phyloP scores from a whole-genome alignment of 30 jellyfish, hydroid and myxozoan genomes.

The Aurelia aurita complex sp. Pacific region DNA sequence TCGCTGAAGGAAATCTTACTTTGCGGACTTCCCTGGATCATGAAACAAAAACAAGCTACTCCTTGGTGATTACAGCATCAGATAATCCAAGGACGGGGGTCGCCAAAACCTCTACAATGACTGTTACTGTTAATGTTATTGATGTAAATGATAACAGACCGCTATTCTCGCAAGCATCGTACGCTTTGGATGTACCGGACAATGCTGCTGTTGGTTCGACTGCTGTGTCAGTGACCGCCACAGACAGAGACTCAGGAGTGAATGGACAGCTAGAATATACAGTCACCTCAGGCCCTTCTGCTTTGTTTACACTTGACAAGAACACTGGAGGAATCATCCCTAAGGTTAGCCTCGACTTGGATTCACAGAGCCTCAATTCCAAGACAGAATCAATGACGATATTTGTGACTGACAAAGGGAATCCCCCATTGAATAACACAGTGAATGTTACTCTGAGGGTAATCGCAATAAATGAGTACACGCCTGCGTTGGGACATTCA shows the following conservation, averaged over 20 bases:
- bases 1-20: slow-evolving; percentile 31
- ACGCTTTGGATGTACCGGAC: slow-evolving; percentile 55
- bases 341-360: slow-evolving; percentile 40
- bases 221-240: slow-evolving; percentile 64
- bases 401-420: slow-evolving; percentile 79
- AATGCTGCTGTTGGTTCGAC: slow-evolving; percentile 58
- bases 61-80: slow-evolving; percentile 59
- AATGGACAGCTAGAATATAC: slow-evolving; percentile 64
- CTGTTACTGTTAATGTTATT: slow-evolving; percentile 29
- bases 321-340: slow-evolving; percentile 54
- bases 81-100: slow-evolving; percentile 44
- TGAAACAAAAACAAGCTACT: slow-evolving; percentile 62
- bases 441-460: slow-evolving; percentile 63
- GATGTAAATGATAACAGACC: slow-evolving; percentile 91
- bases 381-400: slow-evolving; percentile 38
- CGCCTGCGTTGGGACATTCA: slow-evolving; percentile 77
- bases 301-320: slow-evolving; percentile 46
- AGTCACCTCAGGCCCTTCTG: slow-evolving; percentile 22
- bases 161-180: slow-evolving; percentile 42
- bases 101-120: slow-evolving; percentile 41
- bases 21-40: slow-evolving; percentile 60
- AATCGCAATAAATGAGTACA: slow-evolving; percentile 53
- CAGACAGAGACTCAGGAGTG: slow-evolving; percentile 73
- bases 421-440: slow-evolving; percentile 63
- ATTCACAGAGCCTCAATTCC: slow-evolving; percentile 50